Conservation (phyloP, 2,797 vertebrate species). For the Neosilurus mollespiculum region DNA sequence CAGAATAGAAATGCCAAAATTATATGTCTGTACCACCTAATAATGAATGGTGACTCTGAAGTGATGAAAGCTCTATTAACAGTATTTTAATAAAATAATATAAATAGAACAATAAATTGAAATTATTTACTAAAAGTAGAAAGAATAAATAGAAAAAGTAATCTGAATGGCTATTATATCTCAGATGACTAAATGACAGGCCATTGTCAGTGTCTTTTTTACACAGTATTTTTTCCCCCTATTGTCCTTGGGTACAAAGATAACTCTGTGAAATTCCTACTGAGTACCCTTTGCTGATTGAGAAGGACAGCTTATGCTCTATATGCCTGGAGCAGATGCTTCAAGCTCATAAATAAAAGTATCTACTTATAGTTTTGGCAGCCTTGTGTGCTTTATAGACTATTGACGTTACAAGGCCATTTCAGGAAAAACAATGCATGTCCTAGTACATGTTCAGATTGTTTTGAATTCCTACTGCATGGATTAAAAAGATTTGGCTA, state of each 20-base stretch:
- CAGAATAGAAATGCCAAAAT: background rate
- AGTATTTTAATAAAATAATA: no score
- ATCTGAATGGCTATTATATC: background rate
- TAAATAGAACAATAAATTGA: no score
- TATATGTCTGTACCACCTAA: background rate
- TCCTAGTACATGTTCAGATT: slow-evolving; percentile 6
- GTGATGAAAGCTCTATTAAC: background rate
- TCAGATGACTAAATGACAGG: slow-evolving; percentile 13
- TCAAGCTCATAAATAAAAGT: slow-evolving; percentile 45
- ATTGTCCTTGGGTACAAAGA: slow-evolving; percentile 63
- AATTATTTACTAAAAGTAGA: background rate
- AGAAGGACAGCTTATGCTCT: slow-evolving; percentile 38
- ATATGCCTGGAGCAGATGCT: slow-evolving; percentile 41
- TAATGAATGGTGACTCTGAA: background rate
- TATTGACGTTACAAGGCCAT: slow-evolving; percentile 35
- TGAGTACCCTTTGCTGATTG: slow-evolving; percentile 51
- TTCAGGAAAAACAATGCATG: slow-evolving; percentile 28
- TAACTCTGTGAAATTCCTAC: slow-evolving; percentile 61
- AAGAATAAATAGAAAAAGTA: background rate
- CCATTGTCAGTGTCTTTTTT: slow-evolving; percentile 39
- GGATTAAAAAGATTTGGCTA: background rate
- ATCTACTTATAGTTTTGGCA: slow-evolving; percentile 33
- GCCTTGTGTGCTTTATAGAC: slow-evolving; percentile 19
- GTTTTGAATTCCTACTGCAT: slow-evolving; percentile 5
- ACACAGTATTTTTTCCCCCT: slow-evolving; percentile 45